phyloP scores from a whole-genome alignment of 2,888 invertebrate species.

The Gastracanthus pulcherrimus region DNA sequence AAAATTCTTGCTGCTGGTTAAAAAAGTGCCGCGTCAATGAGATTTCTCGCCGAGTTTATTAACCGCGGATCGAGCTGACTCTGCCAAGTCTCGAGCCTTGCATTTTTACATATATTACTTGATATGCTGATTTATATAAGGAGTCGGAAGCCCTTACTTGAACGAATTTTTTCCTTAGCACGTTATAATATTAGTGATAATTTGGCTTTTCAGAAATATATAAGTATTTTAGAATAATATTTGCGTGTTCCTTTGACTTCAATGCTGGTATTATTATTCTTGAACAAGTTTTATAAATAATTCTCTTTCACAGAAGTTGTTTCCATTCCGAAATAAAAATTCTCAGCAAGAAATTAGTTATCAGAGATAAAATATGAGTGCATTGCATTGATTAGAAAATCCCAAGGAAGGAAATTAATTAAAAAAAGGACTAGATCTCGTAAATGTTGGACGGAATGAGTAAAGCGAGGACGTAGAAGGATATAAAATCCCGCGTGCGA shows the following conservation, averaged over 20 bases:
- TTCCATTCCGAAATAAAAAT: neutral
- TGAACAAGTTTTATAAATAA: too few species aligned
- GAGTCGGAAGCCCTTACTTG: neutral
- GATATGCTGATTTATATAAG: constrained; percentile 36
- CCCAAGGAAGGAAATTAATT: neutral
- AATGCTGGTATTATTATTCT: too few species aligned
- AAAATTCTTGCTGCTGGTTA: constrained; percentile 4
- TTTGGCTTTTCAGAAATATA: neutral
- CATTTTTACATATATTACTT: constrained; percentile 22
- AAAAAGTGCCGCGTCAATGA: constrained; percentile 45
- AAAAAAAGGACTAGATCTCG: neutral
- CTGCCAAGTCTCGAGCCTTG: constrained; percentile 4
- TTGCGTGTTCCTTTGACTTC: too few species aligned
- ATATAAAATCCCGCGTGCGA: neutral
- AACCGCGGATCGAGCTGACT: constrained; percentile 8
- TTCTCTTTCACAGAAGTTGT: too few species aligned
- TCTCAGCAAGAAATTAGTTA: too few species aligned
- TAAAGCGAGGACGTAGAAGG: too few species aligned
- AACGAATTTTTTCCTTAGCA: neutral
- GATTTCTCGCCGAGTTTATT: constrained; percentile 34
- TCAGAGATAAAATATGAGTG: neutral
- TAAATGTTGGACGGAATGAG: neutral
- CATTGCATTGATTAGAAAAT: neutral
- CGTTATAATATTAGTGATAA: neutral
- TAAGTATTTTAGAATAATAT: too few species aligned